Evolutionary conservation across 2,888 invertebrate genomes (phyloP), one percentile per base, ranked within the genome.

Genomic region (Sceliomorpha sp.): DNA sequence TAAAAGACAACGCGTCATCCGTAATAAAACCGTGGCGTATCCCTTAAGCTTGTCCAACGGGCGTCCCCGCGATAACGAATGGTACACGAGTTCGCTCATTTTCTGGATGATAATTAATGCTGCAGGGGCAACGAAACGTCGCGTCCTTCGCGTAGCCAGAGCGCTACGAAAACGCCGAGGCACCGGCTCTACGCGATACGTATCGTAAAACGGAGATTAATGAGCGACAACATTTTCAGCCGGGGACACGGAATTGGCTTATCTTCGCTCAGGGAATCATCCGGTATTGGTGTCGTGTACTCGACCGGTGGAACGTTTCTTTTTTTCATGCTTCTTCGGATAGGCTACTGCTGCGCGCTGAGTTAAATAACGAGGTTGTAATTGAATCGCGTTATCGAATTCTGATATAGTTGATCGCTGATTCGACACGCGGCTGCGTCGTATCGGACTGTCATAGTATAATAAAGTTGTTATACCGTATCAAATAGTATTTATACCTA

Each of bases 121-220:
- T 31, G 17, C 15, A 58, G 34, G 26, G 10, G 26, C n/a, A 10
- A 10, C 8, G 10, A 36, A 14, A 36, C 7, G 15, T 7, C 36
- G 36, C 31, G 24, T 13, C 37, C 31, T 60, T 45, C 26, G 37
- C 10, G 26, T 9, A 10, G n/a, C n/a, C 31, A 10, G 10, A 4
- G 10, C 10, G 10, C 13, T 26, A 26, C 15, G 39, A 62, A 62
- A 51, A 45, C 7, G 47, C 17, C 31, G 39, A 2, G 17, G n/a
- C 10, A 45, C 47, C n/a, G n/a, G n/a, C n/a, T n/a, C n/a, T n/a
- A 24, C 29, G 20, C 31, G 60, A 51, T 60, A 51, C 37, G 44
- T 51, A 51, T 60, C 60, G 60, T 60, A 50, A 51, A 60, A 51
- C 27, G 29, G 27, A 53, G 62, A 62, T 62, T 53, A 53, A 62